Evolutionary conservation across 2,113 vertebrate genomes (phyloP).

Genomic region (Hippocampus barbouri): DNA sequence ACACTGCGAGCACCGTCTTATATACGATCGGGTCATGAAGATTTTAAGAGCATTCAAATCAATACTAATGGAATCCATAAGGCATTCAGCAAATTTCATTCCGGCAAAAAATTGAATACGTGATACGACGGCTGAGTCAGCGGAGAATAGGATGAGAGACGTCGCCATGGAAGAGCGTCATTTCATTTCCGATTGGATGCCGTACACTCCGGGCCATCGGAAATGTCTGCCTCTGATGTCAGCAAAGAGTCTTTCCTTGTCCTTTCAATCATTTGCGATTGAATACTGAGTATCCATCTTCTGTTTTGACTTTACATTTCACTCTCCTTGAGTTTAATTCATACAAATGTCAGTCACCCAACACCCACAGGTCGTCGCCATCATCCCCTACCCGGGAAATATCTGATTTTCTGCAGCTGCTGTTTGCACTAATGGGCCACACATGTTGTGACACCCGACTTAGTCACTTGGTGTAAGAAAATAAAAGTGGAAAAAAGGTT

Average conservation of each 20-base stretch:
- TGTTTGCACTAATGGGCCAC: neutral
- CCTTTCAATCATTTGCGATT: neutral
- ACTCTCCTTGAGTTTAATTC: neutral
- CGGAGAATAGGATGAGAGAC: constrained; percentile 1
- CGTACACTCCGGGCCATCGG: neutral
- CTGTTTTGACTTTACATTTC: neutral
- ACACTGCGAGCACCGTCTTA: neutral
- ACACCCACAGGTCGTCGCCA: neutral
- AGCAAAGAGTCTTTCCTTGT: neutral
- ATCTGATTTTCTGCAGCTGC: neutral
- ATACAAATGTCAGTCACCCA: constrained; percentile 3
- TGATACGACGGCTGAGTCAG: neutral
- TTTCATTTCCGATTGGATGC: constrained; percentile 26
- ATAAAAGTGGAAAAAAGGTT: neutral
- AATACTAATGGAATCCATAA: neutral
- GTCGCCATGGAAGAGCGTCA: constrained; percentile 1
- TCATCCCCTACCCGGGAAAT: neutral
- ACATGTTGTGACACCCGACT: neutral
- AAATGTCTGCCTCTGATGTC: no score
- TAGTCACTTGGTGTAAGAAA: neutral
- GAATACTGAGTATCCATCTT: neutral
- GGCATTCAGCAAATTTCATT: neutral
- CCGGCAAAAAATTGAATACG: constrained; percentile 5
- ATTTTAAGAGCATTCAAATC: constrained; percentile 3
- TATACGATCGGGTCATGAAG: neutral